These are phyloP conservation scores for Intellagama lesueurii DNA, from an alignment of 2,797 vertebrate genomes.

Conservation along the genomic window DNA sequence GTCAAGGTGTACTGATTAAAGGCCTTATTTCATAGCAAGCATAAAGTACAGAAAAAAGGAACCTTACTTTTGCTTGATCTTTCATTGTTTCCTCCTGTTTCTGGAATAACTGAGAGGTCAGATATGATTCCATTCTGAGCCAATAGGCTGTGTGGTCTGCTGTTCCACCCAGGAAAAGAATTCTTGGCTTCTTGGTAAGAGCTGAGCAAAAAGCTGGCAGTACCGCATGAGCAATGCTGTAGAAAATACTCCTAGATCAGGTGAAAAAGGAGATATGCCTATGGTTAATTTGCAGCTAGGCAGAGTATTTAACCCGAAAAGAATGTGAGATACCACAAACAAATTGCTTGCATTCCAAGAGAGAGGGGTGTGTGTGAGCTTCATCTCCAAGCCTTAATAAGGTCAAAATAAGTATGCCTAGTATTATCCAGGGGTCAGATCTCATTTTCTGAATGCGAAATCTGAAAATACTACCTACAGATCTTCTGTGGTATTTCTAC, in stretches of 20 bases:
- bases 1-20: neutral
- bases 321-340: fast-evolving
- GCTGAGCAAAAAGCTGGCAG: conserved; percentile 75
- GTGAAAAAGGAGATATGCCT: conserved; percentile 44
- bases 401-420: neutral
- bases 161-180: conserved; percentile 72
- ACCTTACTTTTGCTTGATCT: conserved; percentile 73
- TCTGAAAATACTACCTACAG: no score
- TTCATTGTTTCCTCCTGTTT: conserved; percentile 76
- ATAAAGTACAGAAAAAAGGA: neutral
- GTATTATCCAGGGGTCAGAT: neutral
- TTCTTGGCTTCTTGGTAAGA: conserved; percentile 81
- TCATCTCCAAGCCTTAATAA: neutral
- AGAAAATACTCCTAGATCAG: conserved; percentile 82
- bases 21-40: neutral
- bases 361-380: neutral
- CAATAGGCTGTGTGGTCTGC: conserved; percentile 79
- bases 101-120: conserved; percentile 88
- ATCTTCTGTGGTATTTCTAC: neutral
- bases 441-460: neutral
- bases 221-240: conserved; percentile 88
- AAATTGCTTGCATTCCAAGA: conserved; percentile 39
- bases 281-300: conserved; percentile 30
- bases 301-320: neutral
- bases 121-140: conserved; percentile 82